These are phyloP conservation scores for Liposcelis brunnea DNA, from an alignment of 2,888 invertebrate genomes.

Conservation along the genomic window DNA sequence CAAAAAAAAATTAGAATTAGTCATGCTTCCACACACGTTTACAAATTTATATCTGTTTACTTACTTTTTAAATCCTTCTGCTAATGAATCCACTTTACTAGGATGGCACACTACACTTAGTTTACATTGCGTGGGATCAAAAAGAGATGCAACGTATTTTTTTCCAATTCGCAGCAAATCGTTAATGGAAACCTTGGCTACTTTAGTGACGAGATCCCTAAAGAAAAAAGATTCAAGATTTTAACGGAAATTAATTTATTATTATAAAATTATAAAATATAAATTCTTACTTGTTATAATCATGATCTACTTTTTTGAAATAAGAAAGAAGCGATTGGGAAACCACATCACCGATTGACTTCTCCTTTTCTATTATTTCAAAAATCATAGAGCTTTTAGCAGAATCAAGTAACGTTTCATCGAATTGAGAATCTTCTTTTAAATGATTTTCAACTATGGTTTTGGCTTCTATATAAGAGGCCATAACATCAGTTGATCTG, in stretches of 20 bases:
- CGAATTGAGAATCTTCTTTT: constrained; percentile 41
- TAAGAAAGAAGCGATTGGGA: constrained; percentile 53
- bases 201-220: constrained; percentile 44
- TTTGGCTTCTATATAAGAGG: constrained; percentile 62
- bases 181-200: constrained; percentile 43
- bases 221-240: constrained; percentile 16
- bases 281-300: constrained; percentile 42
- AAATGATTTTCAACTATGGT: constrained; percentile 49
- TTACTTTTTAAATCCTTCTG: constrained; percentile 47
- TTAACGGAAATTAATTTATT: background rate
- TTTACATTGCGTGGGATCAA: constrained; percentile 38
- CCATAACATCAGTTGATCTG: constrained; percentile 58
- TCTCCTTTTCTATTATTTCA: constrained; percentile 65
- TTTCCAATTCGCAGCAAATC: constrained; percentile 48
- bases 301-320: constrained; percentile 44
- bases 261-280: constrained; percentile 10
- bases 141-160: constrained; percentile 52
- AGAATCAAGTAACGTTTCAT: constrained; percentile 52
- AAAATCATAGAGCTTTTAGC: constrained; percentile 77
- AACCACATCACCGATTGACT: constrained; percentile 57
- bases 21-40: too few species aligned
- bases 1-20: constrained; percentile 22
- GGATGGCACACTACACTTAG: constrained; percentile 65
- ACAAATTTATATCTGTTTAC: constrained; percentile 20
- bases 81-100: constrained; percentile 48